Evolutionary conservation across 2,888 invertebrate species (phyloP).

Genomic region (Cephus pulcher): DNA sequence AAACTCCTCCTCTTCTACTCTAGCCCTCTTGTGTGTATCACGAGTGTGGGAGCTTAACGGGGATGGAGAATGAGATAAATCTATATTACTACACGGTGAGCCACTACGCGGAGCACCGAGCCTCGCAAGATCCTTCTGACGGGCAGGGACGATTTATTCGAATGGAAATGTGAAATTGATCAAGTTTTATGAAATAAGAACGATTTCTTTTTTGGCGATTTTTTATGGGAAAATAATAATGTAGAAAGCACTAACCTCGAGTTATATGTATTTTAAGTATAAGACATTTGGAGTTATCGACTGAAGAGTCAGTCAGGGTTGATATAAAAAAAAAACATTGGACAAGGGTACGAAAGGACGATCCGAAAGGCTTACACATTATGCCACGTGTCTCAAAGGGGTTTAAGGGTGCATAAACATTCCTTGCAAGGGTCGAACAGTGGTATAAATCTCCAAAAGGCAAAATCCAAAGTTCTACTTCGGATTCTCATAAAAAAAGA

Average conservation of each 20-base stretch:
- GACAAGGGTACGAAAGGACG: not conserved
- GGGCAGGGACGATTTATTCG: no score
- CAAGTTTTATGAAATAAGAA: not conserved
- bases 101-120: no score
- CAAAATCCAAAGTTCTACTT: not conserved
- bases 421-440: not conserved
- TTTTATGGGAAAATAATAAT: not conserved
- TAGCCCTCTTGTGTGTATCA: not conserved
- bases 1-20: not conserved
- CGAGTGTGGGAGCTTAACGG: not conserved
- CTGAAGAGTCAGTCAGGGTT: not conserved
- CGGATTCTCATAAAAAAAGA: not conserved
- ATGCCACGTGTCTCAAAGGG: not conserved
- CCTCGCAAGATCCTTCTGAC: no score
- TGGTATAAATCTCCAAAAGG: not conserved
- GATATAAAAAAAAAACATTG: not conserved
- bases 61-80: conserved; percentile 1
- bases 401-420: not conserved
- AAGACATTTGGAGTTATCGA: not conserved
- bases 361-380: not conserved
- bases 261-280: not conserved
- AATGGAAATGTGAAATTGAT: not conserved
- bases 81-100: no score
- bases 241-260: not conserved
- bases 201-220: not conserved